Base-by-base conservation (phyloP, 2,797 vertebrate species). In the Epinephelus malabaricus region DNA sequence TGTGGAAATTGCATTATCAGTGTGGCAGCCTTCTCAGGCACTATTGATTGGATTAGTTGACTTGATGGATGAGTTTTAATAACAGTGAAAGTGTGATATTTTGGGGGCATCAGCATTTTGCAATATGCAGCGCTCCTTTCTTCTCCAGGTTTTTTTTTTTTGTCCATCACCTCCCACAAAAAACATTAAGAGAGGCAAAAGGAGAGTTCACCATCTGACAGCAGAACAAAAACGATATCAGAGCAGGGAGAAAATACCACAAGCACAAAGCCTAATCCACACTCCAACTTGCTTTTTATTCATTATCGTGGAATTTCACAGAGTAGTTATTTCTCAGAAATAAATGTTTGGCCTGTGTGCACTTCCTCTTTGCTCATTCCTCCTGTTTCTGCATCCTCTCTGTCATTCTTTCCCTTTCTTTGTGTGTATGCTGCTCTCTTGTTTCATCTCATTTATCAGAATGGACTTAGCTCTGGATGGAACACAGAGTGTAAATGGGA, bases 41-140 rank as follows among this genome's bases (percentile, higher is more conserved):
- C 69, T 85, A 86, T 90, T 91, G 91, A 94, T 90, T 88, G 78
- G 81, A 90, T 92, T 90, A 87, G 79, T 88, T 85, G 77, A 78
- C 77, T 86, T 91, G 91, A 92, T 92, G 89, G 91, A 88, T 90
- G 86, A 88, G 79, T 83, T 92, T 93, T 94, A 93, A 93, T 94
- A 89, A 92, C 43, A 60, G 72, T 81, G 77, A 87, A 86, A 90
- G 83, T 46, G 19, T 70, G 69, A 83, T 77, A 73, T 86, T 91
- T 88, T 76, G 54, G 71, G 64, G 69, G 78, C 69, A 81, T 92
- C 87, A 84, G 86, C 65, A 79, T 74, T 88, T 82, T 78, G 75
- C 50, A 79, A 62, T 75, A 67, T 66, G 58, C 76, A 60, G 63
- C 4, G 0, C 56, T 79, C 51, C 45, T 81, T 61, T 86, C 25